A percentile compares a stretch with the other conserved stretches of the same genome.
Conservation (phyloP, 2,113 vertebrate species). For the Spea multiplicata region DNA sequence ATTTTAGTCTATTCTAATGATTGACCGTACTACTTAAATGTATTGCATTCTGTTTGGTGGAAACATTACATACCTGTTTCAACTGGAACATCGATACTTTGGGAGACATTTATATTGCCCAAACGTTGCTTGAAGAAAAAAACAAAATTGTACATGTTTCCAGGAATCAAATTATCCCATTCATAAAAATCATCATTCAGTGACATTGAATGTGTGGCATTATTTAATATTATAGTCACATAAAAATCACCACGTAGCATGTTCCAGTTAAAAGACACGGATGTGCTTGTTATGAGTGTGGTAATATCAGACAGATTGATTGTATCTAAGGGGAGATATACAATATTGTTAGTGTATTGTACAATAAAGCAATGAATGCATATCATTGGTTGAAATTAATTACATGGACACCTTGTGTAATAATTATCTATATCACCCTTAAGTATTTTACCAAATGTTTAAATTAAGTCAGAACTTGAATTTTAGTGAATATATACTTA, state of each 20-base stretch:
- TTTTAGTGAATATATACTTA: slow-evolving; percentile 57
- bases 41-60: too few species aligned
- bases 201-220: slow-evolving; percentile 53
- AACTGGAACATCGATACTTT: slow-evolving; percentile 64
- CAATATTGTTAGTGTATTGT: not conserved
- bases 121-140: slow-evolving; percentile 66
- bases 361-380: too few species aligned
- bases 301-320: slow-evolving; percentile 58
- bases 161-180: slow-evolving; percentile 69
- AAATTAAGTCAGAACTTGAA: too few species aligned
- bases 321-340: slow-evolving; percentile 51
- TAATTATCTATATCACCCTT: too few species aligned
- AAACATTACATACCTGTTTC: slow-evolving; percentile 73
- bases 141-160: slow-evolving; percentile 62
- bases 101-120: slow-evolving; percentile 66
- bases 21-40: too few species aligned
- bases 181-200: slow-evolving; percentile 51
- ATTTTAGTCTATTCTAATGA: too few species aligned
- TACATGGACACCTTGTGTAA: too few species aligned
- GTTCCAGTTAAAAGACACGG: slow-evolving; percentile 72
- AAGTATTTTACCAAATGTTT: too few species aligned
- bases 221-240: slow-evolving; percentile 61
- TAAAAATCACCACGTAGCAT: slow-evolving; percentile 51
- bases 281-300: slow-evolving; percentile 65
- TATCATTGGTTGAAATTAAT: too few species aligned